phyloP scores from a whole-genome alignment of 2,888 invertebrate genomes.

The Dryobota labecula region DNA sequence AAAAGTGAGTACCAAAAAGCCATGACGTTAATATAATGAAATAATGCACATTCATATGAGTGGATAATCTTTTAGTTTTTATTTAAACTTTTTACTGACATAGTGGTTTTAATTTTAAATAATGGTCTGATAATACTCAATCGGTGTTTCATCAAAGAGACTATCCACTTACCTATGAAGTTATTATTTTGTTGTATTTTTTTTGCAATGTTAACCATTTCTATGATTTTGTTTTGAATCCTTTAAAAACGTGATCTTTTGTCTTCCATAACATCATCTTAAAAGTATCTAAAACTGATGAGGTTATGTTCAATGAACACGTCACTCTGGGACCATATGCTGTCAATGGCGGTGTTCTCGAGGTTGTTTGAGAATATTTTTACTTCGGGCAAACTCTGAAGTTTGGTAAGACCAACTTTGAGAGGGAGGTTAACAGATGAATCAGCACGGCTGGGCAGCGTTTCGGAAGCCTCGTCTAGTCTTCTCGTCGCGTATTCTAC shows the following conservation, averaged over 20 bases:
- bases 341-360: too few species aligned
- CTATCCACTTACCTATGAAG: neutral
- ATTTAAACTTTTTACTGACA: slow-evolving; percentile 2
- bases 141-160: neutral
- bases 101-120: neutral
- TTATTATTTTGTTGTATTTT: neutral
- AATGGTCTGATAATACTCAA: neutral
- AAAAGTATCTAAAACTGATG: neutral
- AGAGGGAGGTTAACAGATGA: too few species aligned
- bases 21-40: slow-evolving; percentile 15
- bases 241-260: neutral
- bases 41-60: neutral
- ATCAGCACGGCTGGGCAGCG: too few species aligned
- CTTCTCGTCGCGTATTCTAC: too few species aligned
- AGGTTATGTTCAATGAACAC: too few species aligned
- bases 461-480: too few species aligned
- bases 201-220: neutral
- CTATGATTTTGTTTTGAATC: neutral
- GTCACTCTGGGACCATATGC: too few species aligned
- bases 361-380: too few species aligned
- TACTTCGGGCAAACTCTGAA: too few species aligned
- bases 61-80: neutral
- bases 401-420: too few species aligned
- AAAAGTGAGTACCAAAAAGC: neutral
- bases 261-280: neutral